These are phyloP conservation scores for Brachyrhaphis roseni DNA, from an alignment of 2,797 vertebrate genomes.

Conservation along the genomic window DNA sequence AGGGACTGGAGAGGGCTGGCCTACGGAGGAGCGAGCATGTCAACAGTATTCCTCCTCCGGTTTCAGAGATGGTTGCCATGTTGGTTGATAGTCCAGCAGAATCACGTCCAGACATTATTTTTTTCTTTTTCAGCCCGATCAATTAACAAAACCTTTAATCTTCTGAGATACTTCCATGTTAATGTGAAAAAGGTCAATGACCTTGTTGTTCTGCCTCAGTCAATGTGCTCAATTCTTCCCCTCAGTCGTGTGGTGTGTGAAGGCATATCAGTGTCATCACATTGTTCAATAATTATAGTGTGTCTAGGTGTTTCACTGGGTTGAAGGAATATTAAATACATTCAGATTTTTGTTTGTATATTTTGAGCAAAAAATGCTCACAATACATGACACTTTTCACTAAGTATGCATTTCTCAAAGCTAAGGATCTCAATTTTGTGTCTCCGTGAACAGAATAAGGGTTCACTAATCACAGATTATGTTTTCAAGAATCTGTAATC, in stretches of 20 bases:
- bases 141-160: slow-evolving; percentile 29
- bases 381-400: too few species aligned
- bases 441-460: too few species aligned
- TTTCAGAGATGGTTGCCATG: background rate
- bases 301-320: background rate
- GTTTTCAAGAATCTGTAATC: too few species aligned
- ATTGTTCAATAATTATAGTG: background rate
- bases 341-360: background rate
- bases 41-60: slow-evolving; percentile 53
- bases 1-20: slow-evolving; percentile 65
- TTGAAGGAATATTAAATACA: background rate
- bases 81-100: slow-evolving; percentile 1
- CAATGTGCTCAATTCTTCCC: background rate
- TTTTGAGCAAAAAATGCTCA: too few species aligned
- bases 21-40: slow-evolving; percentile 57
- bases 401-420: too few species aligned
- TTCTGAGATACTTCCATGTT: slow-evolving; percentile 13
- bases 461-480: too few species aligned
- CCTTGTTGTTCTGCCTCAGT: background rate
- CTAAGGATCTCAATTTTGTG: too few species aligned
- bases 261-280: background rate
- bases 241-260: background rate
- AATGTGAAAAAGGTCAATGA: slow-evolving; percentile 30
- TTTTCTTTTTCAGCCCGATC: background rate
- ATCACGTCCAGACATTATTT: background rate